Evolutionary conservation across 2,797 vertebrate species (phyloP), one percentile per base, ranked within the genome.

Genomic region (Mycteria americana): DNA sequence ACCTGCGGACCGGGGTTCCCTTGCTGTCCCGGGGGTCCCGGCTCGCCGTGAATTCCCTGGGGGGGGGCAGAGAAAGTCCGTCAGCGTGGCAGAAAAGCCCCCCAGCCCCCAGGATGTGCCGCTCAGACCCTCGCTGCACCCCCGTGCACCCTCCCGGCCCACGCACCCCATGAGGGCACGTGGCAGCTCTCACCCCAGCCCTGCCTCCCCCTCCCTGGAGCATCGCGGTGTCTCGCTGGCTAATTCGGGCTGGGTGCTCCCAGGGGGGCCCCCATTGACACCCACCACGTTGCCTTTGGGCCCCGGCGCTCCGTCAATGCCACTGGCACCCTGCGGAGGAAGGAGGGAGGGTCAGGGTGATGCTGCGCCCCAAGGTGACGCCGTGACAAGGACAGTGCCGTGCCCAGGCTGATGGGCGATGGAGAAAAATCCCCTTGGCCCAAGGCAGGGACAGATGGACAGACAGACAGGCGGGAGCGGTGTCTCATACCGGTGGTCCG

Each of bases 1-100:
- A 99, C 99, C 98, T 99, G 99, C 7, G 97, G 85, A 74, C 99
- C 99, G 10, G 99, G 99, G 90, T 98, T 99, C 82, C 99, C 99
- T 91, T 99, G 99, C 91, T 99, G 99, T 76, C 99, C 99, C 1
- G 98, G 97, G 22, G 99, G 98, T 10, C 99, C 99, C 2, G 98
- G 96, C 67, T 99, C 99, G 97, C 99, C 99, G 22, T 97, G 77
- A 79, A 98, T 98, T 65, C 99, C 99, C 99, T 99, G 91, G 8
- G 45, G 39, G 51, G 39, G n/a, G 54, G 25, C 92, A 72, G 5
- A 53, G 22, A 48, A 67, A 64, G 8, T 39, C 37, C 33, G 6
- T 88, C 11, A 74, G 45, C 4, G 13, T n/a, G 37, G 16, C 22
- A 30, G 17, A 41, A 45, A 21, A 5, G 7, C 37, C 7, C 18